Conservation (phyloP, 2,113 vertebrate species). For the Amphilophus citrinellus region DNA sequence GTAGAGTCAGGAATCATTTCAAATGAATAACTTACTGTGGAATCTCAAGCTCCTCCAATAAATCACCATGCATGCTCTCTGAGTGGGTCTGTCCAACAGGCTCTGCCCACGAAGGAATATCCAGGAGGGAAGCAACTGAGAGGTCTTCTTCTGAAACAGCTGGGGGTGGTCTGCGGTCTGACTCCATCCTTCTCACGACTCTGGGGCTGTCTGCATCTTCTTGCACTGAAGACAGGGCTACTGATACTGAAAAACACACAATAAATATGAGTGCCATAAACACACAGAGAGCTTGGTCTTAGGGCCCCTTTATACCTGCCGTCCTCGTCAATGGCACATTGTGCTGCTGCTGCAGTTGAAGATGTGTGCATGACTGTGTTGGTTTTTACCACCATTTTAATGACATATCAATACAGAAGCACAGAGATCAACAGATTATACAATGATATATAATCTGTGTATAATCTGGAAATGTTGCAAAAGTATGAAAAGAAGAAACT, state of each 20-base stretch:
- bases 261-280: neutral
- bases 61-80: slow-evolving; percentile 85
- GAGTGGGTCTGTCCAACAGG: slow-evolving; percentile 84
- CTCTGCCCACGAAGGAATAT: slow-evolving; percentile 87
- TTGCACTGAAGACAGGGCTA: slow-evolving; percentile 91
- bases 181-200: slow-evolving; percentile 75
- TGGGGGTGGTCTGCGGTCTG: slow-evolving; percentile 87
- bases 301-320: no score
- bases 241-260: slow-evolving; percentile 63
- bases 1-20: neutral
- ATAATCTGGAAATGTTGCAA: no score
- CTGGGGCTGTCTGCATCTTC: slow-evolving; percentile 87
- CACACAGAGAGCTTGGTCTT: neutral
- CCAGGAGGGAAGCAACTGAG: slow-evolving; percentile 90
- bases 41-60: slow-evolving; percentile 87
- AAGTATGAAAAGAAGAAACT: no score
- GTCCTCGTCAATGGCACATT: no score
- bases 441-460: no score
- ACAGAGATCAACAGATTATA: no score
- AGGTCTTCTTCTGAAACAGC: slow-evolving; percentile 96
- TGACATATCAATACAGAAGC: no score
- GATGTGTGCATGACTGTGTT: no score
- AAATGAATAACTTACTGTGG: slow-evolving; percentile 72
- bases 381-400: no score
- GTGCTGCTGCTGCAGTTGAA: no score